phyloP scores from a whole-genome alignment of 2,797 vertebrate species.

The Hybognathus amarus region DNA sequence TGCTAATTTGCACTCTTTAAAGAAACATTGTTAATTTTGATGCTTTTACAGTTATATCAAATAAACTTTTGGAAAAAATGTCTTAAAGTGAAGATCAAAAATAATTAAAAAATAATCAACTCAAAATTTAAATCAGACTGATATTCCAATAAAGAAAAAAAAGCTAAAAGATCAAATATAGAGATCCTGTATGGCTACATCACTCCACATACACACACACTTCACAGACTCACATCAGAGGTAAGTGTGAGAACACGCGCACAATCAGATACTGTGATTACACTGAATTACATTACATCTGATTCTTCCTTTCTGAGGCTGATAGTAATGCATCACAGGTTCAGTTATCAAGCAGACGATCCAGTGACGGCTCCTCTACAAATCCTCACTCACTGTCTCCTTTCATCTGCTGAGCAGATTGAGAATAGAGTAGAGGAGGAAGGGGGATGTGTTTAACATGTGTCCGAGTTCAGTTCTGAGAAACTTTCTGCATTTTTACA shows the following conservation, averaged over 20 bases:
- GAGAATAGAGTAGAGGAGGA: background rate
- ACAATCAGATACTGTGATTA: background rate
- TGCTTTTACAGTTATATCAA: background rate
- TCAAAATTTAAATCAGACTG: background rate
- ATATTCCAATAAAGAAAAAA: background rate
- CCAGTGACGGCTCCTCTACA: background rate
- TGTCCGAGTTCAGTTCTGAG: background rate
- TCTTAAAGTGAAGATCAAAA: background rate
- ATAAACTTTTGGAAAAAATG: background rate
- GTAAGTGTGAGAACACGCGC: background rate
- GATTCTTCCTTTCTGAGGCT: slow-evolving; percentile 1
- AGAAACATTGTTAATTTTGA: background rate
- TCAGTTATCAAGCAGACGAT: slow-evolving; percentile 8
- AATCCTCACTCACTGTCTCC: background rate
- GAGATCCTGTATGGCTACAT: background rate
- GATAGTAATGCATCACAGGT: slow-evolving; percentile 17
- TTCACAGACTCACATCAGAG: background rate
- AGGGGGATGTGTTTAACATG: background rate
- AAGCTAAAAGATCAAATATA: too few species aligned
- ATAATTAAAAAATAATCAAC: background rate
- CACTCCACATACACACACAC: background rate
- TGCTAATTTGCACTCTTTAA: background rate
- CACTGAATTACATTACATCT: slow-evolving; percentile 21
- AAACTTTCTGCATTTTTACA: background rate
- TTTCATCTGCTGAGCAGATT: slow-evolving; percentile 34